phyloP scores from a whole-genome alignment of 64 coral and sea anemone genomes.

The Pachyseris speciosa region DNA sequence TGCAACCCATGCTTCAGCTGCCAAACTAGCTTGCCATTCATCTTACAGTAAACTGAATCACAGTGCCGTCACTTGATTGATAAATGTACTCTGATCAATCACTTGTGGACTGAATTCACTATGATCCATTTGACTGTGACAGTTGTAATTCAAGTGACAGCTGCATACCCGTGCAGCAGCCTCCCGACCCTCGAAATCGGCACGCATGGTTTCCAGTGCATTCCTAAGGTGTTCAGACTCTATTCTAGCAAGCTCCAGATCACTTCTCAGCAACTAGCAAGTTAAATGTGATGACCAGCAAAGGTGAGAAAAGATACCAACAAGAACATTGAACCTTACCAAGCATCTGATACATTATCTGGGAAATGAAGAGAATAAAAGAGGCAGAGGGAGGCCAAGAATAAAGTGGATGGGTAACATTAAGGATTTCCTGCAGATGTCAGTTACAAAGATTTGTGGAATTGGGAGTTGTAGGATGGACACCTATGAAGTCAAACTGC shows the following conservation, averaged over 20 bases:
- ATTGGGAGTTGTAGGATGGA: no score
- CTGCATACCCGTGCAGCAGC: conserved; percentile 57
- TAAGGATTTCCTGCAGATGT: no score
- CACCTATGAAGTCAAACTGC: no score
- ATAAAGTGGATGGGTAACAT: no score
- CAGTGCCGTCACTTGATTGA: neutral
- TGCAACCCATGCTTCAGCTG: neutral
- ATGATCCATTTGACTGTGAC: neutral
- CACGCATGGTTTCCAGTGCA: conserved; percentile 78
- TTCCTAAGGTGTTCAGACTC: conserved; percentile 82
- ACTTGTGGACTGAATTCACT: no score
- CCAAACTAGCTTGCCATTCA: neutral
- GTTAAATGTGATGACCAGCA: conserved; percentile 2
- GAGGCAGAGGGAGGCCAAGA: no score
- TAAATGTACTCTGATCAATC: no score
- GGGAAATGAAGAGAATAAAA: no score
- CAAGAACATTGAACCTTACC: neutral
- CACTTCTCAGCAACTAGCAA: conserved; percentile 63
- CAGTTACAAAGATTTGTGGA: no score
- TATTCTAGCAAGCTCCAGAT: conserved; percentile 60
- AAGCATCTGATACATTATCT: no score
- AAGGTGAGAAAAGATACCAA: conserved; percentile 1
- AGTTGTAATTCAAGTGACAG: neutral
- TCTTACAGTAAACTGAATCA: neutral
- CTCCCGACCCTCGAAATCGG: conserved; percentile 77